Evolutionary conservation across 2,888 invertebrate species (phyloP), one percentile per base, ranked within the genome.

Genomic region (Petrolisthes manimaculis): DNA sequence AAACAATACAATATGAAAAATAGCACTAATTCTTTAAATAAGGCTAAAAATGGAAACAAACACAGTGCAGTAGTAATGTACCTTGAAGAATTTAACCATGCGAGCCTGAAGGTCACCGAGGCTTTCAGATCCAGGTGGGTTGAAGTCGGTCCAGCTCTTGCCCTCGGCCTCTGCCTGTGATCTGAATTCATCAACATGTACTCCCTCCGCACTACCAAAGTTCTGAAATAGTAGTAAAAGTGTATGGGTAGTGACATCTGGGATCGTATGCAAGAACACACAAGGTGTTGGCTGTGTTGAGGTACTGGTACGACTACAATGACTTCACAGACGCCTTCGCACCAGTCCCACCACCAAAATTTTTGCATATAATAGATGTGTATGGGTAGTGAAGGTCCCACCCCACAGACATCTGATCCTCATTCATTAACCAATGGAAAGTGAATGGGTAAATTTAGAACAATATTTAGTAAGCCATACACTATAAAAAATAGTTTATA

Each of bases 51-150:
- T 37, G 0, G 37, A 37, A 37, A 37, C 37, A 37, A 37, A 37
- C 2, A 37, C 37, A 37, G 37, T 37, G 2, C 37, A 37, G 37
- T 37, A 37, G 37, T 21, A 1, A 3, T 56, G 5, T 24, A 89
- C 88, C 87, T 89, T 90, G 55, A 90, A 90, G 83, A 90, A 90
- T 0, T 71, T 18, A 18, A 85, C 89, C 74, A 89, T 78, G 53
- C 90, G 74, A 4, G 75, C 86, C 21, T 89, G 87, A 5, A 89
- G 83, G n/a, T 80, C 86, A 6, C 84, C 84, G n/a, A 89, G 37
- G 4, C 75, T 87, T 54, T 89, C 89, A 14, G 84, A 81, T 3
- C 89, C 89, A 6, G 84, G 82, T 4, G 89, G 89, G n/a, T 53
- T 87, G 82, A 67, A 87, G 9, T 84, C 37, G n/a, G 89, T 84